Evolutionary conservation across 2,888 invertebrate genomes (phyloP).

Genomic region (Tanytarsus gracilentus): DNA sequence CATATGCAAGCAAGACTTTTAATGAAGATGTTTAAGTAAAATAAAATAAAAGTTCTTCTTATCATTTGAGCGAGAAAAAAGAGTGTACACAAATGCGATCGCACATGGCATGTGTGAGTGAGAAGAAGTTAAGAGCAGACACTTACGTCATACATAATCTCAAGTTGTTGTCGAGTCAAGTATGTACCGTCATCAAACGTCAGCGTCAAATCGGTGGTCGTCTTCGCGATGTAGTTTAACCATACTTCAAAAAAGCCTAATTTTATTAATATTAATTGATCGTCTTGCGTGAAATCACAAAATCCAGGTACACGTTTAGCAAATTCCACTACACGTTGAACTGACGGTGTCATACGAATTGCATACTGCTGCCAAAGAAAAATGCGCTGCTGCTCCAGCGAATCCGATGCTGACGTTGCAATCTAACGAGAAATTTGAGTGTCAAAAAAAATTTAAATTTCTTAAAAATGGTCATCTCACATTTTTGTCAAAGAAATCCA

Average conservation of each 20-base stretch:
- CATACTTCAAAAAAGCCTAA: slow-evolving; percentile 95
- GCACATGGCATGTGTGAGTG: too few relatives aligned
- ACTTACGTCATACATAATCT: slow-evolving; percentile 79
- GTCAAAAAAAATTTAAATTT: slow-evolving; percentile 32
- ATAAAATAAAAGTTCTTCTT: too few relatives aligned
- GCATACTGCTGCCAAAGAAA: slow-evolving; percentile 87
- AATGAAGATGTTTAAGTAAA: too few relatives aligned
- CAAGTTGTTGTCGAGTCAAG: slow-evolving; percentile 73
- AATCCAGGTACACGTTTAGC: slow-evolving; percentile 93
- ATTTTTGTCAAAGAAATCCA: neutral
- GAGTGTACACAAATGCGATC: too few relatives aligned
- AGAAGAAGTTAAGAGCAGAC: neutral
- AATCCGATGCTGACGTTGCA: slow-evolving; percentile 54
- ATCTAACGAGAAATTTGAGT: too few relatives aligned
- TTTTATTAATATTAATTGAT: slow-evolving; percentile 93
- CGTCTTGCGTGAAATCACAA: slow-evolving; percentile 82
- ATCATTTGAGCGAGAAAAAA: too few relatives aligned
- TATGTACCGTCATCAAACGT: slow-evolving; percentile 86
- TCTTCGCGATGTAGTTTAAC: slow-evolving; percentile 75
- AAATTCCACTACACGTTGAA: slow-evolving; percentile 92
- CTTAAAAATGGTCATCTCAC: neutral
- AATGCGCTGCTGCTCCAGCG: slow-evolving; percentile 63
- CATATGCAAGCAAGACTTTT: neutral
- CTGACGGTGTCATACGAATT: slow-evolving; percentile 74
- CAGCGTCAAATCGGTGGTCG: slow-evolving; percentile 66